phyloP scores from a whole-genome alignment of 2,888 invertebrate species.

The Synanthedon andrenaeformis region DNA sequence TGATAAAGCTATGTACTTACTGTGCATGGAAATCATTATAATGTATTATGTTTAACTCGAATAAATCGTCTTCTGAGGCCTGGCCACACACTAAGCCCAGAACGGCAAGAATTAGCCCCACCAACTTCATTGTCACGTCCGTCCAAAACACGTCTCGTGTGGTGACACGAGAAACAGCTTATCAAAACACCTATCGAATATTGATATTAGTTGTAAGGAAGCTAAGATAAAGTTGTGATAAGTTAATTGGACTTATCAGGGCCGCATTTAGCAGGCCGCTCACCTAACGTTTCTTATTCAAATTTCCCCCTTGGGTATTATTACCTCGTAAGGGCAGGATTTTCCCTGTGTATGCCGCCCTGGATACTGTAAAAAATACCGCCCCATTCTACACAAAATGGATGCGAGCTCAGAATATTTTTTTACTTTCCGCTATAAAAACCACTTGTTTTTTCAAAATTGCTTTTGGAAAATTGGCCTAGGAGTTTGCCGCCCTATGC shows the following conservation, averaged over 20 bases:
- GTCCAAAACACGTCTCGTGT: not conserved
- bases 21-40: conserved; percentile 72
- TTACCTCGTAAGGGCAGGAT: no score
- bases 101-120: conserved; percentile 13
- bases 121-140: conserved; percentile 1
- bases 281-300: no score
- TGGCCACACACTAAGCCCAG: conserved; percentile 14
- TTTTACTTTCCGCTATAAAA: no score
- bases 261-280: not conserved
- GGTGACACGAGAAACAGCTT: not conserved
- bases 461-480: no score
- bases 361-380: no score
- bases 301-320: no score
- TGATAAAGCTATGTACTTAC: conserved; percentile 34
- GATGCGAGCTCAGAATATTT: no score
- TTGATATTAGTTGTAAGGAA: not conserved
- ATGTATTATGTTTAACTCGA: conserved; percentile 58
- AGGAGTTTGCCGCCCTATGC: no score
- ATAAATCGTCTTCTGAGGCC: conserved; percentile 26
- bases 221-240: not conserved
- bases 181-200: not conserved
- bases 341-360: no score
- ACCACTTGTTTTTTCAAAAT: no score
- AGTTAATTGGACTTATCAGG: not conserved
- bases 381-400: no score